Percentiles rank a stretch among this genome's conserved stretches.
These are phyloP conservation scores for Tipula confusa DNA, from an alignment of 2,888 invertebrate species.

Conservation along the genomic window DNA sequence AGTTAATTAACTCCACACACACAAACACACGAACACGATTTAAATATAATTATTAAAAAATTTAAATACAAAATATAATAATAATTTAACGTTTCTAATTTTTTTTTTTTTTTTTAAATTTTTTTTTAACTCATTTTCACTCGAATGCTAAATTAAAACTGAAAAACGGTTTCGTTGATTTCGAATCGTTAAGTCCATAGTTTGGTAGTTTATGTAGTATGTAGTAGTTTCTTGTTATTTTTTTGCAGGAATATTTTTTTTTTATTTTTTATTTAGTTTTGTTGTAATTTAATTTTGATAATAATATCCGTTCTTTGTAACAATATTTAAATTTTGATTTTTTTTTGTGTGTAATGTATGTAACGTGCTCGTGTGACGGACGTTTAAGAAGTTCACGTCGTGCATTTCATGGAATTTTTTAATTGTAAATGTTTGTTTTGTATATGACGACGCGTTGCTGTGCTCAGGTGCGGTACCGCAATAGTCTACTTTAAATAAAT, in stretches of 20 bases:
- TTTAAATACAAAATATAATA: too few relatives aligned
- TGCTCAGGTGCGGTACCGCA: too few relatives aligned
- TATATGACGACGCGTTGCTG: too few relatives aligned
- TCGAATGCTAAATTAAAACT: not conserved
- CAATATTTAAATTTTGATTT: too few relatives aligned
- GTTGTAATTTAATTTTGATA: slow-evolving; percentile 20
- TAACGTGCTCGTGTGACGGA: not conserved
- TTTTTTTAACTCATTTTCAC: not conserved
- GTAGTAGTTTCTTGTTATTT: not conserved
- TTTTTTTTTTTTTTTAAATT: not conserved
- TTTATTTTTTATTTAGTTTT: not conserved
- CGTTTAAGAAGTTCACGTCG: not conserved
- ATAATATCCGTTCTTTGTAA: slow-evolving; percentile 7
- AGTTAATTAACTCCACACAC: not conserved
- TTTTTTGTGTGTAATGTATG: not conserved
- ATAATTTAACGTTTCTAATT: too few relatives aligned
- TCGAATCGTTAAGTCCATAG: not conserved
- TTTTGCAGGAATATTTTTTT: not conserved
- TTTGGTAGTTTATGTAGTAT: not conserved
- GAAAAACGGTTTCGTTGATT: not conserved
- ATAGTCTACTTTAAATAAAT: too few relatives aligned
- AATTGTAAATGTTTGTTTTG: too few relatives aligned
- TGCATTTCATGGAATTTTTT: not conserved
- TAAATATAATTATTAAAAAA: not conserved
- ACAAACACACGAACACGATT: too few relatives aligned